These are phyloP conservation scores for Phenacoccus solenopsis DNA, from an alignment of 1,140 invertebrate genomes.

Conservation along the genomic window DNA sequence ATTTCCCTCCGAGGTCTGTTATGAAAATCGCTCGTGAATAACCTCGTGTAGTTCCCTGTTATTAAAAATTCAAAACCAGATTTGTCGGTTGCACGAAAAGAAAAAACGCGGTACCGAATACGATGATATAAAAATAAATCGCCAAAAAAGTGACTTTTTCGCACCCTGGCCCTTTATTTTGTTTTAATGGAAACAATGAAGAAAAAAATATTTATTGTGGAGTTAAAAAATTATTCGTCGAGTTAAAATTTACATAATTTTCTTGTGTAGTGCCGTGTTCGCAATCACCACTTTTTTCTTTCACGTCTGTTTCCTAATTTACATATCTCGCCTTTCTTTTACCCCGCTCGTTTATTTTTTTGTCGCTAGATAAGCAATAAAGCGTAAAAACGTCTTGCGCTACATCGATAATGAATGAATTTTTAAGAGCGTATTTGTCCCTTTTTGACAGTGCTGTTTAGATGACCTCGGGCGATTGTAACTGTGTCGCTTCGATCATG, in stretches of 20 bases:
- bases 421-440: not conserved
- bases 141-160: not conserved
- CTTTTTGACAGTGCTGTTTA: too few species aligned
- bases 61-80: too few species aligned
- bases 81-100: too few species aligned
- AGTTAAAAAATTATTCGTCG: not conserved
- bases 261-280: not conserved
- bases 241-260: not conserved
- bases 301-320: not conserved
- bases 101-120: too few species aligned
- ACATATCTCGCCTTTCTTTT: too few species aligned
- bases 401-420: not conserved
- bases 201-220: not conserved
- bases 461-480: too few species aligned
- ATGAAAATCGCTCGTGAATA: not conserved
- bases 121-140: not conserved
- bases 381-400: not conserved
- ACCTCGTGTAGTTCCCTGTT: not conserved
- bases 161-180: not conserved
- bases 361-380: not conserved
- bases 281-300: not conserved
- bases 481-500: too few species aligned
- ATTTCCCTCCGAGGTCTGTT: too few species aligned
- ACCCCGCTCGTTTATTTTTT: slow-evolving; percentile 3
- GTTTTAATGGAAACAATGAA: not conserved